phyloP scores from a whole-genome alignment of 1,140 invertebrate genomes.

The Maconellicoccus hirsutus region DNA sequence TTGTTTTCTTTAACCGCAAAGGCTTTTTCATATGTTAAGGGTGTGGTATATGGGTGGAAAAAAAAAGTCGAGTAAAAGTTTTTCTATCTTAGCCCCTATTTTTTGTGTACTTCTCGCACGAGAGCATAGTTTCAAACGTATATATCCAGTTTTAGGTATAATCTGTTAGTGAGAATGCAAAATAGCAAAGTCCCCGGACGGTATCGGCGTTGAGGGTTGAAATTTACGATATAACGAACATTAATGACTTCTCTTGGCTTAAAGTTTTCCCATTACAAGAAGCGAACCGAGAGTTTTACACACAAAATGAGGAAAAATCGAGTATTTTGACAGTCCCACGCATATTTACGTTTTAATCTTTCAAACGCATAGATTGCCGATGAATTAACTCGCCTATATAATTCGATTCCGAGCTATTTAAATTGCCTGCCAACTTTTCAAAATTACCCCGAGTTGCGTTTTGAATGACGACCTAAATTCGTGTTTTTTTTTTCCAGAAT shows the following conservation, averaged over 20 bases:
- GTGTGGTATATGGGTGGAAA: too few relatives aligned
- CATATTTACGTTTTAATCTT: background rate
- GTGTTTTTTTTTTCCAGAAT: background rate
- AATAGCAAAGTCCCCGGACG: background rate
- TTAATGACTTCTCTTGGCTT: constrained; percentile 8
- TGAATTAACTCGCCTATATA: background rate
- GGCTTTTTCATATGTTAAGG: too few relatives aligned
- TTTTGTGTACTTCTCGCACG: background rate
- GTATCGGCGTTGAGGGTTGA: background rate
- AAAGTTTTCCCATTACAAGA: constrained; percentile 4
- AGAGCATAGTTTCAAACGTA: background rate
- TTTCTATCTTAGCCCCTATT: background rate
- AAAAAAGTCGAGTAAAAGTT: too few relatives aligned
- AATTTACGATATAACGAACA: constrained; percentile 9
- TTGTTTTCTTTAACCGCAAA: background rate
- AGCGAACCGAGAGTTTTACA: background rate
- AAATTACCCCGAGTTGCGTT: too few relatives aligned
- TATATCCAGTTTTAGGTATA: constrained; percentile 2
- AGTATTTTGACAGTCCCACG: background rate
- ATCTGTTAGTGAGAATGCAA: background rate
- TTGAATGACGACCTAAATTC: too few relatives aligned
- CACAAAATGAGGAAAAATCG: constrained; percentile 4
- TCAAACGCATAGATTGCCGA: background rate
- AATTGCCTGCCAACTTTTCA: background rate
- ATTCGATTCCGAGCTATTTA: background rate